Base-by-base conservation (phyloP, 1,140 invertebrate genomes). In the Phymorhynchus buccinoides region DNA sequence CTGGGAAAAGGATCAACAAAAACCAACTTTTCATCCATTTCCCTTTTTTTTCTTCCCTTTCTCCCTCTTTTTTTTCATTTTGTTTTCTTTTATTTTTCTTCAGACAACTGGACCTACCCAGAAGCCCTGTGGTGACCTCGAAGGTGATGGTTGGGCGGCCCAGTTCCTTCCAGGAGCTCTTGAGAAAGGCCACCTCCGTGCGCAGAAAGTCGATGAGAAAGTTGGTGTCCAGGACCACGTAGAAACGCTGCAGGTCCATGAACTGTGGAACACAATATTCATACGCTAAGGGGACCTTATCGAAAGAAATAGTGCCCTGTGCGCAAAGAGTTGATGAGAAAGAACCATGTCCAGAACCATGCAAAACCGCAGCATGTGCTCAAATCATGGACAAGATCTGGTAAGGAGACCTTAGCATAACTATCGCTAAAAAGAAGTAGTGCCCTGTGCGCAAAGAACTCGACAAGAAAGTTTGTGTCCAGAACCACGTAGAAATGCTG, bases 261-360 rank as follows among this genome's bases (percentile, higher is more conserved):
- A 97, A 97, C 97, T 98, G 91, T 87, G 86, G 89, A 83, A 35
- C 66, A 27, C 16, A 66, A 83, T 16, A 71, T 22, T 42, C 80
- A 82, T 6, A 79, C 18, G 77, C 77, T 12, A 48, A 18, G 44
- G 44, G 44, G 44, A 18, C 44, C 44, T 9, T 48, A 48, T 48
- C 44, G 18, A 48, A 48, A 48, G n/a, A n/a, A n/a, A n/a, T n/a
- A n/a, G n/a, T n/a, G n/a, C 81, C 93, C 90, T 32, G 89, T 91
- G 22, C 90, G 87, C 79, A 93, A 90, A 32, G 89, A 85, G 80
- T 94, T 91, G n/a, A 93, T 71, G 52, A 91, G 83, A 87, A n/a
- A n/a, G n/a, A n/a, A n/a, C n/a, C n/a, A n/a, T n/a, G n/a, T n/a
- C n/a, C n/a, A n/a, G n/a, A n/a, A n/a, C n/a, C n/a, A n/a, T n/a